Conservation (phyloP, 2,113 vertebrate species). For the Poeciliopsis occidentalis region DNA sequence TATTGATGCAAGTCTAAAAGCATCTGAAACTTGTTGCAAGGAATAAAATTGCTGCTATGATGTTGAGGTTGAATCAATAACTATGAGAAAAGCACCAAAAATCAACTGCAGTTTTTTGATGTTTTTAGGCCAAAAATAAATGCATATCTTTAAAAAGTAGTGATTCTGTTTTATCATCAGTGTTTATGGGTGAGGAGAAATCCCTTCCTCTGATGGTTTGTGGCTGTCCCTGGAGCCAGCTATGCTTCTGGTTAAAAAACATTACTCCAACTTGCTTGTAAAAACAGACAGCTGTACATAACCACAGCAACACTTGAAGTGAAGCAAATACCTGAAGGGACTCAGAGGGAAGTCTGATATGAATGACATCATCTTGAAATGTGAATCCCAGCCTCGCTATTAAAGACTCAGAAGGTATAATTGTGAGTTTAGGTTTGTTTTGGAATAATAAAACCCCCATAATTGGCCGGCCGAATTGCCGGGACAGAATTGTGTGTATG, state of each 20-base stretch:
- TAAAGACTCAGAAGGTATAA: constrained; percentile 44
- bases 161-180: too few species aligned
- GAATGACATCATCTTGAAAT: constrained; percentile 40
- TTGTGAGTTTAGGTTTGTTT: constrained; percentile 47
- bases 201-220: neutral
- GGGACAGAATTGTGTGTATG: constrained; percentile 32
- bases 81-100: too few species aligned
- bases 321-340: neutral
- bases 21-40: too few species aligned
- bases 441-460: constrained; percentile 47
- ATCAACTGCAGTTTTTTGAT: too few species aligned
- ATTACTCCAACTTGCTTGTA: constrained; percentile 37
- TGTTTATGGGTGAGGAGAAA: too few species aligned
- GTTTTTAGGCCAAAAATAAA: too few species aligned
- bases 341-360: constrained; percentile 14
- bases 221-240: neutral
- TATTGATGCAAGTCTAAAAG: too few species aligned
- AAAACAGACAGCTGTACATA: constrained; percentile 42
- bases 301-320: constrained; percentile 34
- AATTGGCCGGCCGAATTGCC: constrained; percentile 26
- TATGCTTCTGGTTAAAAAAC: constrained; percentile 28
- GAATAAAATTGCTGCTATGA: too few species aligned
- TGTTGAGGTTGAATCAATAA: too few species aligned
- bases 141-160: too few species aligned
- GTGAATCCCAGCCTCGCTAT: constrained; percentile 1